A percentile compares a stretch with the other conserved stretches of the same genome.
phyloP scores from a whole-genome alignment of 1,140 invertebrate species.

The Stegodyphus dumicola region DNA sequence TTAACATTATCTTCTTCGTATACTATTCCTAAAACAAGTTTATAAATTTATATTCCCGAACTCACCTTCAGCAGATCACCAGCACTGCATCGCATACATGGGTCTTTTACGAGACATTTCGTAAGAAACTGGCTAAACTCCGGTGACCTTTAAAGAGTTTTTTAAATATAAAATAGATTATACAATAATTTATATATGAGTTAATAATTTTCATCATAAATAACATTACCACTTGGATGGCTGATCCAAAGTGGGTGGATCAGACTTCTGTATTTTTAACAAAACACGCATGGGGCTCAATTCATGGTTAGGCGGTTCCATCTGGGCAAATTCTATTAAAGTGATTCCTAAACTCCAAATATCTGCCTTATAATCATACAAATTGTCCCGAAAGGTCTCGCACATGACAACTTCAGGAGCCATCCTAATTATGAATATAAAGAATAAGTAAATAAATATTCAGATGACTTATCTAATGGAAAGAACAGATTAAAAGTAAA shows the following conservation, averaged over 20 bases:
- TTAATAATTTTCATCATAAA: no score
- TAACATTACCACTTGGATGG: constrained; percentile 74
- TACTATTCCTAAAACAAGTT: not conserved
- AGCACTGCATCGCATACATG: constrained; percentile 83
- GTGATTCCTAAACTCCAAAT: constrained; percentile 99
- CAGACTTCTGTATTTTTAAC: constrained; percentile 98
- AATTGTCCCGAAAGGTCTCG: constrained; percentile 98
- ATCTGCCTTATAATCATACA: constrained; percentile 97
- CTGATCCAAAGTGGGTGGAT: constrained; percentile 92
- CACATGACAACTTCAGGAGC: constrained; percentile 98
- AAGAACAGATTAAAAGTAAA: no score
- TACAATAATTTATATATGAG: not conserved
- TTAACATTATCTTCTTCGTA: no score
- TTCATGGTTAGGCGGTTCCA: constrained; percentile 99
- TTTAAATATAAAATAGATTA: not conserved
- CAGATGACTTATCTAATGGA: not conserved
- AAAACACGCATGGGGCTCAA: constrained; percentile 98
- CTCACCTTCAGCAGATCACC: constrained; percentile 80
- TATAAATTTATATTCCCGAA: not conserved
- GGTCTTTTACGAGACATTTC: constrained; percentile 93
- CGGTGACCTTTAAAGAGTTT: constrained; percentile 71
- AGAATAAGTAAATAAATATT: constrained; percentile 7
- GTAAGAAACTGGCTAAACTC: constrained; percentile 95
- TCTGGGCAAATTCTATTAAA: constrained; percentile 99
- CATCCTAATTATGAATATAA: constrained; percentile 75